Conservation (phyloP, 2,888 invertebrate species). For the Muscina levida region DNA sequence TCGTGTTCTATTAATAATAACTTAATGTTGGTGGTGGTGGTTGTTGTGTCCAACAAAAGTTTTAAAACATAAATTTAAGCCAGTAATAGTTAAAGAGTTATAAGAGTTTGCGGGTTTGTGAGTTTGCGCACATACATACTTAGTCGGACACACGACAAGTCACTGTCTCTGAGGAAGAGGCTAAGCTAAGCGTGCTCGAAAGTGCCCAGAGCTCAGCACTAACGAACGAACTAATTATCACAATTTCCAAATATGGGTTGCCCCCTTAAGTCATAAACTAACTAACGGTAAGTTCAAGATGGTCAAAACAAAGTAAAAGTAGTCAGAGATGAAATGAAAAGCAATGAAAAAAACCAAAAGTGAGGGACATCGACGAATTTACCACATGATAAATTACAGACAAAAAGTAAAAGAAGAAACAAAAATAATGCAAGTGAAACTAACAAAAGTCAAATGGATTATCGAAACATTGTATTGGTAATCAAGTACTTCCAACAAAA, state of each 20-base stretch:
- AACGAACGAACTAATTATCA: slow-evolving; percentile 49
- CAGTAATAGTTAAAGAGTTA: too few species aligned
- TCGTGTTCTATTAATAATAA: slow-evolving; percentile 19
- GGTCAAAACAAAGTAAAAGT: slow-evolving; percentile 11
- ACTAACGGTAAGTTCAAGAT: slow-evolving; percentile 29
- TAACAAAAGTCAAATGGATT: too few species aligned
- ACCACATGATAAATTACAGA: too few species aligned
- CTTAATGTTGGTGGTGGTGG: slow-evolving; percentile 1
- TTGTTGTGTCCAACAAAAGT: slow-evolving; percentile 1
- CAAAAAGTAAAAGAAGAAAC: too few species aligned
- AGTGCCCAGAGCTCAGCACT: neutral
- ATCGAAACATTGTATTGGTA: too few species aligned
- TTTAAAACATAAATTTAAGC: neutral
- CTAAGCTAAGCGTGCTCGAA: too few species aligned
- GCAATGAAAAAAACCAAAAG: neutral
- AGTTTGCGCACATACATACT: too few species aligned
- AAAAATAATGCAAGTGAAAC: too few species aligned
- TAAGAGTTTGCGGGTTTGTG: too few species aligned
- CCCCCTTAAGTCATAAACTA: slow-evolving; percentile 43
- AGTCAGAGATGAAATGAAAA: neutral
- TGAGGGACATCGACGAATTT: too few species aligned
- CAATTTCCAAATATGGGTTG: slow-evolving; percentile 54
- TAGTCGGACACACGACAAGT: neutral
- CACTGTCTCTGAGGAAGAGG: too few species aligned
- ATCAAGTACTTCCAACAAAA: too few species aligned